Evolutionary conservation across 2,113 vertebrate genomes (phyloP).

Genomic region (Heptranchias perlo): DNA sequence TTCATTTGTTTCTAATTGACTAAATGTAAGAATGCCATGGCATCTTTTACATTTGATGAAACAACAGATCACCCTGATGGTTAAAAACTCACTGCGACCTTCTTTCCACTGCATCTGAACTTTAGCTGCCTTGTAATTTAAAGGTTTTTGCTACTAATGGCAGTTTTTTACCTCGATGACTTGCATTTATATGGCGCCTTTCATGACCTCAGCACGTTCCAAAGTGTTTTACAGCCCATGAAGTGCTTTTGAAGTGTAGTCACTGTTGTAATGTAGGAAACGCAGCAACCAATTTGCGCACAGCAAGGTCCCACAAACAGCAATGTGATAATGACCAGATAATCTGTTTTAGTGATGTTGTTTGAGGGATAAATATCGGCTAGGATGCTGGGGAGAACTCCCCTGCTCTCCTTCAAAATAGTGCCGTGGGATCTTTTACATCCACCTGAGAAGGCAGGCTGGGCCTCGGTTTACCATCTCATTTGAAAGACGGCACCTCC

Average conservation of each 20-base stretch:
- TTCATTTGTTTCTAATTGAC: background rate
- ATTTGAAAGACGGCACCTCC: background rate
- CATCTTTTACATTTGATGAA: background rate
- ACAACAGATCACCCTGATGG: background rate
- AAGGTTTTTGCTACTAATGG: background rate
- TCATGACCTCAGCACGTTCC: background rate
- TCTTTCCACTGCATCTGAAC: background rate
- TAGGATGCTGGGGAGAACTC: background rate
- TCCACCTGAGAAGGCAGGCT: background rate
- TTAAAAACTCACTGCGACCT: background rate
- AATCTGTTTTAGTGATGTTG: background rate
- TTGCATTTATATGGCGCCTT: background rate
- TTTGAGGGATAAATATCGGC: background rate
- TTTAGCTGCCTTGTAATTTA: background rate
- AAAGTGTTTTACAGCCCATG: background rate
- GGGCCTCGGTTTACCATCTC: background rate
- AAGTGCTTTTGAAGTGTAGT: background rate
- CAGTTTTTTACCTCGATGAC: background rate
- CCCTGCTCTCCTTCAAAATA: background rate
- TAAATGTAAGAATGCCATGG: background rate
- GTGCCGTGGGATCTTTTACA: background rate
- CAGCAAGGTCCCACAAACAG: background rate
- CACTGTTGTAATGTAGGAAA: background rate
- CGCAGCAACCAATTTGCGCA: background rate
- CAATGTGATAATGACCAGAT: background rate